Percentiles rank a stretch among this genome's conserved stretches.
Evolutionary conservation across 2,888 invertebrate genomes (phyloP).

Genomic region (Eupsilia transversa): DNA sequence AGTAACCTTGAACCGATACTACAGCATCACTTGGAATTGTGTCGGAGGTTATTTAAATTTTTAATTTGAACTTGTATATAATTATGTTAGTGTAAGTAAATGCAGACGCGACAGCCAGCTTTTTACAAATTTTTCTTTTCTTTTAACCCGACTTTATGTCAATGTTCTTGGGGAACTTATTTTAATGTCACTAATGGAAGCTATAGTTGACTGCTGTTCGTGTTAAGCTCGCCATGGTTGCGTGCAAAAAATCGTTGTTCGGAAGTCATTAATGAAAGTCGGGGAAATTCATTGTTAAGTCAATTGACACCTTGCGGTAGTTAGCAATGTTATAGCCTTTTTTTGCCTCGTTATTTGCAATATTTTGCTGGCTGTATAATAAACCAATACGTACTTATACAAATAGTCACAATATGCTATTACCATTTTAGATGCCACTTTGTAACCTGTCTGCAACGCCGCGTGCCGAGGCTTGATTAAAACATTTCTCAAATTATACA

Average conservation of each 20-base stretch:
- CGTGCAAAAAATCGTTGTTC: not conserved
- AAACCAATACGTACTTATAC: not conserved
- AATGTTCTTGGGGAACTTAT: not conserved
- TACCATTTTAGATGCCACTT: not conserved
- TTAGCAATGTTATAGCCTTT: too few species aligned
- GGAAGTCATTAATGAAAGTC: not conserved
- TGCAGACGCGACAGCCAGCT: conserved; percentile 4
- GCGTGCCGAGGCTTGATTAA: conserved; percentile 3
- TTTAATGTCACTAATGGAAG: not conserved
- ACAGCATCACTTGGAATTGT: too few species aligned
- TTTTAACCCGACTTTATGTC: not conserved
- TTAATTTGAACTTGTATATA: too few species aligned
- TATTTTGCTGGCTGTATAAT: not conserved
- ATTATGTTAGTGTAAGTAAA: conserved; percentile 6
- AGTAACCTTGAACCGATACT: too few species aligned
- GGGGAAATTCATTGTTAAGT: not conserved
- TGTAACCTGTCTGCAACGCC: not conserved
- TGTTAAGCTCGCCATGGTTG: not conserved
- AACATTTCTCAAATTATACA: conserved; percentile 33
- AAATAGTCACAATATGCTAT: not conserved
- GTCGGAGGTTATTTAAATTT: too few species aligned
- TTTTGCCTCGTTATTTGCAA: too few species aligned
- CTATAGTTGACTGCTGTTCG: not conserved
- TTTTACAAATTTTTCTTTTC: not conserved
- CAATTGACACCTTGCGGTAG: too few species aligned